A percentile compares a stretch with the other conserved stretches of the same genome.
Conservation (phyloP, 2,888 invertebrate species). For the Nasonovia ribisnigri region DNA sequence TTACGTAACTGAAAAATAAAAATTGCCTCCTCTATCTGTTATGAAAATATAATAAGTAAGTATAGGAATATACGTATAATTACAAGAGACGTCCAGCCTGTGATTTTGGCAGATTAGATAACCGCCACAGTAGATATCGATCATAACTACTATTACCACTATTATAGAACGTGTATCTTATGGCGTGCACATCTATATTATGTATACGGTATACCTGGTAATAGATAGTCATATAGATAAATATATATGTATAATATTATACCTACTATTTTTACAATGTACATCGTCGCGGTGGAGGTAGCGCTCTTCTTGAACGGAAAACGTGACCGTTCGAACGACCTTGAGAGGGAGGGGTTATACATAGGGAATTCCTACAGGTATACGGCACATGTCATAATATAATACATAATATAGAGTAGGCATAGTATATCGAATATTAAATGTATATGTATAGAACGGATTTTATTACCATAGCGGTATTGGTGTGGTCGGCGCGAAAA, state of each 20-base stretch:
- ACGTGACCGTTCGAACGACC: background rate
- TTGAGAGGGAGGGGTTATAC: background rate
- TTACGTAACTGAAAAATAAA: slow-evolving; percentile 20
- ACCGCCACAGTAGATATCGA: background rate
- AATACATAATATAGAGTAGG: background rate
- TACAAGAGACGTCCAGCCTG: background rate
- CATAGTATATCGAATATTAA: background rate
- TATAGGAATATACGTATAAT: background rate
- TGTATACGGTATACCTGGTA: too few species aligned
- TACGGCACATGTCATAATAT: background rate
- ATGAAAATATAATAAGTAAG: background rate
- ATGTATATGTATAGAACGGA: background rate
- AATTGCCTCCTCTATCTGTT: background rate
- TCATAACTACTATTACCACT: background rate
- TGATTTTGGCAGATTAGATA: slow-evolving; percentile 31
- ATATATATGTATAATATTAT: too few species aligned
- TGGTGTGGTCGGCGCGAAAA: background rate
- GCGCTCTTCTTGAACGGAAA: background rate
- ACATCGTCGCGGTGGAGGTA: background rate
- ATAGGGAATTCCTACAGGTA: background rate
- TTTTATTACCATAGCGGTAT: background rate
- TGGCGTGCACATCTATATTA: background rate
- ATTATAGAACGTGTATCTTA: background rate
- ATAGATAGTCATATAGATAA: too few species aligned
- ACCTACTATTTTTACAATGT: background rate